These are phyloP conservation scores for Datnioides undecimradiatus DNA, from an alignment of 2,113 vertebrate species.

Conservation along the genomic window DNA sequence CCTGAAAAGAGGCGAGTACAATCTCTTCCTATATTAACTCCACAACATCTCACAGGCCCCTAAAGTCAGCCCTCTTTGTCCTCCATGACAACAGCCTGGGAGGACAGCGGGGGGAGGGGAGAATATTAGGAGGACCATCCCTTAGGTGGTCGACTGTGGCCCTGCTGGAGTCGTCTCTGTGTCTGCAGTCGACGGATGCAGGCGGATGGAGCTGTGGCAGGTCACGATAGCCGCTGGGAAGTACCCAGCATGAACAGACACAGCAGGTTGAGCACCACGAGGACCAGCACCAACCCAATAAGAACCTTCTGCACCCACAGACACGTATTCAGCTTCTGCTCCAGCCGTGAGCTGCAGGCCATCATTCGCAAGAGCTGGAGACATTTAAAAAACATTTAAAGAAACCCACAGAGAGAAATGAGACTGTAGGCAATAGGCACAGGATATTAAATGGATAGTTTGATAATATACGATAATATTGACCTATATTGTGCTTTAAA, in stretches of 20 bases:
- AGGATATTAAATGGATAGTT: not conserved
- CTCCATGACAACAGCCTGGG: slow-evolving; percentile 44
- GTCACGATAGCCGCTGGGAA: slow-evolving; percentile 64
- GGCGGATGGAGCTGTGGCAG: not conserved
- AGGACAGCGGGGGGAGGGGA: not conserved
- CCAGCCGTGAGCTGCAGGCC: slow-evolving; percentile 87
- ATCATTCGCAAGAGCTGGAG: slow-evolving; percentile 89
- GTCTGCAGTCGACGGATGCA: slow-evolving; percentile 11
- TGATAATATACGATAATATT: not conserved
- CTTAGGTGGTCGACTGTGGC: slow-evolving; percentile 12
- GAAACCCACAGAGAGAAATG: not conserved
- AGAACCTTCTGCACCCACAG: slow-evolving; percentile 94
- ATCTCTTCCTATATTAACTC: slow-evolving; percentile 33
- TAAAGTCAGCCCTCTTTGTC: slow-evolving; percentile 38
- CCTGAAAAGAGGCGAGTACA: slow-evolving; percentile 5
- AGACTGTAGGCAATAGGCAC: no score
- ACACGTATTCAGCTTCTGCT: slow-evolving; percentile 90
- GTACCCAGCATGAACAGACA: slow-evolving; percentile 81
- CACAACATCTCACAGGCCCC: slow-evolving; percentile 47
- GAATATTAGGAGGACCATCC: not conserved
- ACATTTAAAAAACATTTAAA: slow-evolving; percentile 1
- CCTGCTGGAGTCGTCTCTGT: slow-evolving; percentile 18
- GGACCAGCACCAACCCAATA: slow-evolving; percentile 84
- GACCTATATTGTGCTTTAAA: not conserved
- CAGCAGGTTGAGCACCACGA: slow-evolving; percentile 85